Base-by-base conservation (phyloP, 2,888 invertebrate genomes). In the Eulithis testata region DNA sequence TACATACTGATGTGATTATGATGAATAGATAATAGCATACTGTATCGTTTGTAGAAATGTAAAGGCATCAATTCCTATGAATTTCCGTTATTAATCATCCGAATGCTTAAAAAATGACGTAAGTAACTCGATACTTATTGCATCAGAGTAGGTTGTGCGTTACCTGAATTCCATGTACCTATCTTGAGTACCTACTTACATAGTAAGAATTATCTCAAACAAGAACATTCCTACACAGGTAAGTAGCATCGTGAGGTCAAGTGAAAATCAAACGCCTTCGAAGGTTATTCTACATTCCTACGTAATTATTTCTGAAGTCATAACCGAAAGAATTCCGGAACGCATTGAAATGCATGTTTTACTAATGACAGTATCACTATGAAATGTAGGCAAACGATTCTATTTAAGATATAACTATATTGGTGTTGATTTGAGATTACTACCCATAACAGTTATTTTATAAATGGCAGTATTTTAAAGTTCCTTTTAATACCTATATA, bases 221-320 rank as follows among this genome's bases (percentile, higher is more conserved):
- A 76, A 77, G 27, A 76, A 73, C 78, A 77, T 81, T 81, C 75
- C 76, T 75, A 81, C 80, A 78, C 78, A 79, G 76, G 79, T 77
- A 78, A 76, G 79, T 76, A 77, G 71, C 63, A 52, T 50, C 52
- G 71, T 78, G 79, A 85, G 84, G 83, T 84, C 82, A 83, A 82
- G 78, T 78, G 76, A 84, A 86, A 84, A 83, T 78, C 78, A 77
- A 81, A 82, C 79, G 76, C 79, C 77, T 82, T 72, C 70, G 76
- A 78, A 77, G 78, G 83, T 78, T 80, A 82, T 82, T 83, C 55
- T 81, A 87, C 82, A 87, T 87, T 87, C 84, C 76, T 81, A 75
- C 76, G 80, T 80, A 80, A 83, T 85, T 84, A 78, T 66, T 73
- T 72, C 76, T 75, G 73, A 76, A 80, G 75, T 80, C 79, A 80